phyloP scores from a whole-genome alignment of 2,797 vertebrate species.

The Tauraco hartlaubi region DNA sequence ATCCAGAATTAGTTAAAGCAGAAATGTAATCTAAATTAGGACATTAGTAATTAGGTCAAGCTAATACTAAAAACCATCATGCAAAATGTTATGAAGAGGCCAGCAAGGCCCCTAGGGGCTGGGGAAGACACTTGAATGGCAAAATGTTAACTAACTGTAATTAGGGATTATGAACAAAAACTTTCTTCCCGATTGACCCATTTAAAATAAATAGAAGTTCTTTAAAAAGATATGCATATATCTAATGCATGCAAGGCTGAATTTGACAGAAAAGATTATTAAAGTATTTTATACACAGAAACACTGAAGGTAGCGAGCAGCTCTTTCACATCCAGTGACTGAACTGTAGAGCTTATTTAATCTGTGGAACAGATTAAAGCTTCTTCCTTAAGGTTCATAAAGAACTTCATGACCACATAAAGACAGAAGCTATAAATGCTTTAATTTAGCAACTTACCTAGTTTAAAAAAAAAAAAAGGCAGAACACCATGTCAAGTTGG shows the following conservation, averaged over 20 bases:
- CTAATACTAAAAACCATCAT: constrained; percentile 45
- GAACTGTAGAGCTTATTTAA: not conserved
- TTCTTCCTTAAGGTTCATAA: not conserved
- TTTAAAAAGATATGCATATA: constrained; percentile 36
- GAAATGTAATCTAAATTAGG: constrained; percentile 41
- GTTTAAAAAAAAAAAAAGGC: not conserved
- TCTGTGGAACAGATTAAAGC: not conserved
- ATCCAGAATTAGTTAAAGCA: constrained; percentile 19
- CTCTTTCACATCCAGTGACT: not conserved
- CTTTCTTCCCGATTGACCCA: constrained; percentile 45
- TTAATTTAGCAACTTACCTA: not conserved
- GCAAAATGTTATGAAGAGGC: not conserved
- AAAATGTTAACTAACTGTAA: constrained; percentile 55
- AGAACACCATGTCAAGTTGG: not conserved
- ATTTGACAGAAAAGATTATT: constrained; percentile 8
- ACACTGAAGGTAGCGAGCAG: not conserved
- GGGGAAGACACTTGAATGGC: constrained; percentile 5
- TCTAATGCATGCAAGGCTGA: not conserved
- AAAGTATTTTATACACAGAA: not conserved
- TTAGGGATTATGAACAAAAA: constrained; percentile 46
- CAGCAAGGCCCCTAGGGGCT: not conserved
- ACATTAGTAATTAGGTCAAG: constrained; percentile 58
- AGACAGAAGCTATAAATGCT: not conserved
- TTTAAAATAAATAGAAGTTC: constrained; percentile 50
- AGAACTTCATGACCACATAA: not conserved